Percentiles rank a stretch among this genome's conserved stretches.
Conservation (phyloP, 2,888 invertebrate species). For the Cheilosia scutellata region DNA sequence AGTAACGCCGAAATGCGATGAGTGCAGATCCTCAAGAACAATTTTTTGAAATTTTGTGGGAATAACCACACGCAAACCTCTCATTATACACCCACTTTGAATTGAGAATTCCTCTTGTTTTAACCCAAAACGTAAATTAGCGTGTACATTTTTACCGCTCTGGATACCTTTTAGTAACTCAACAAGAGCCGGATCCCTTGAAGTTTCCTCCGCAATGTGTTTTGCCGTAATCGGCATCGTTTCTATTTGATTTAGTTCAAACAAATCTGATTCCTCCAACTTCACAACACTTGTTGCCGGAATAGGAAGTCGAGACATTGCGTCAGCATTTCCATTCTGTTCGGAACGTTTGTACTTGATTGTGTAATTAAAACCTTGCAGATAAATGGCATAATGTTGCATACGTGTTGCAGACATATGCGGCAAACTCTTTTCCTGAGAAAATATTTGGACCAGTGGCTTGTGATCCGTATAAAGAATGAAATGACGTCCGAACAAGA, state of each 20-base stretch:
- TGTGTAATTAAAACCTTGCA: conserved; percentile 1
- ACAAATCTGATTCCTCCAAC: conserved; percentile 1
- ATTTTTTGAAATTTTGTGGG: conserved; percentile 16
- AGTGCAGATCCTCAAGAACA: conserved; percentile 50
- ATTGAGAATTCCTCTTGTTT: conserved; percentile 20
- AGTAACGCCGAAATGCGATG: conserved; percentile 56
- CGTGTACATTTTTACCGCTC: not conserved
- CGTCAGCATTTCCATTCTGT: not conserved
- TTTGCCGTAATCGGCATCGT: not conserved
- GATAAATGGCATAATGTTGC: conserved; percentile 1
- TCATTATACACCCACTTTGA: conserved; percentile 32
- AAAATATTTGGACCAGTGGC: too few species aligned
- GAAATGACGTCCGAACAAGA: not conserved
- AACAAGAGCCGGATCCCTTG: not conserved
- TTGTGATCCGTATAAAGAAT: too few species aligned
- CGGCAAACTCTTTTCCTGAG: too few species aligned
- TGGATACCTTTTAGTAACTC: not conserved
- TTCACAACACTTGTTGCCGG: not conserved
- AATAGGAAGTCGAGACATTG: conserved; percentile 3
- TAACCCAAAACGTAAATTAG: not conserved
- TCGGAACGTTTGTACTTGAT: conserved; percentile 2
- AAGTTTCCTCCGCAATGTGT: not conserved
- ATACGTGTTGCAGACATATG: not conserved
- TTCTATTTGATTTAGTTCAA: not conserved
- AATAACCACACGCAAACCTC: conserved; percentile 25